Evolutionary conservation across 2,888 invertebrate species (phyloP).

Genomic region (Zonitis immaculata): DNA sequence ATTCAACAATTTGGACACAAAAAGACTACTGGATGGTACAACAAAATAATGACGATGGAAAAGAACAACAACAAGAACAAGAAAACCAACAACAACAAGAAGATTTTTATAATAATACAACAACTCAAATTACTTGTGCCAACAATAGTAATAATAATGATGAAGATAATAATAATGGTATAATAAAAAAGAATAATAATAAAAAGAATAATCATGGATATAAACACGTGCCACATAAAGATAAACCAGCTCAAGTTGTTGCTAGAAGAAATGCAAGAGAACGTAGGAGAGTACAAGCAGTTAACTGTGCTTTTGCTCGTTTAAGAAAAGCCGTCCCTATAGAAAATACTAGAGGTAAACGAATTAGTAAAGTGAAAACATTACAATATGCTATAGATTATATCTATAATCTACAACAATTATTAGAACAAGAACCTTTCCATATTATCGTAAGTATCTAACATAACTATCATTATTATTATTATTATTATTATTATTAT

Average conservation of each 20-base stretch:
- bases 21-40: slow-evolving; percentile 10
- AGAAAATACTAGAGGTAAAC: slow-evolving; percentile 52
- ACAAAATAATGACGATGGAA: not conserved
- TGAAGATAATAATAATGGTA: not conserved
- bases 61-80: not conserved
- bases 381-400: slow-evolving; percentile 60
- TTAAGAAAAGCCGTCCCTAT: slow-evolving; percentile 57
- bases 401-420: slow-evolving; percentile 52
- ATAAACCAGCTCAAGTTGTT: slow-evolving; percentile 57
- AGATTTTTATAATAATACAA: slow-evolving; percentile 6
- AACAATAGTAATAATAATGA: slow-evolving; percentile 1
- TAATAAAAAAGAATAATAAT: slow-evolving; percentile 28
- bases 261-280: slow-evolving; percentile 59
- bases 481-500: not conserved
- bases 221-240: slow-evolving; percentile 47
- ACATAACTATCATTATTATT: not conserved
- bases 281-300: slow-evolving; percentile 59
- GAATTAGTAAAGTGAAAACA: slow-evolving; percentile 62
- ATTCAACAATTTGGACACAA: slow-evolving; percentile 20
- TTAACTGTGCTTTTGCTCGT: slow-evolving; percentile 58
- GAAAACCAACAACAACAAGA: not conserved
- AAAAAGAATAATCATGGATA: slow-evolving; percentile 14
- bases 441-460: slow-evolving; percentile 17
- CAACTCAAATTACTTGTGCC: slow-evolving; percentile 19
- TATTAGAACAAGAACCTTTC: slow-evolving; percentile 36